These are phyloP conservation scores for Silurus lanzhouensis DNA, from an alignment of 2,797 vertebrate genomes.

Conservation along the genomic window DNA sequence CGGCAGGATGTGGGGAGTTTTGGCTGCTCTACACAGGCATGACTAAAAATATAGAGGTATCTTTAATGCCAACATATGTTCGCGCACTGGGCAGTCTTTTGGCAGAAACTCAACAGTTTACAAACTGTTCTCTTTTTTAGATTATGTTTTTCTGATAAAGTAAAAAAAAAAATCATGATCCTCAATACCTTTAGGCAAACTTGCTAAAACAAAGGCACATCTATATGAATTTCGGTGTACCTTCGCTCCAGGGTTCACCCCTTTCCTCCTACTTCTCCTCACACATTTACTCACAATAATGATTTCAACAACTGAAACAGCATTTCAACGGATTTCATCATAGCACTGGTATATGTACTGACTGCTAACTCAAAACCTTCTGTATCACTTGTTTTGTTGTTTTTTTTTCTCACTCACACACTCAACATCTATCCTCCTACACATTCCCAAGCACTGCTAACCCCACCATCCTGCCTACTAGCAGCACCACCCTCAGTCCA, in stretches of 20 bases:
- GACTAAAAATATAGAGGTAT: constrained; percentile 50
- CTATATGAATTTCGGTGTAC: neutral
- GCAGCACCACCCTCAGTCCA: constrained; percentile 43
- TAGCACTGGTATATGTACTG: constrained; percentile 32
- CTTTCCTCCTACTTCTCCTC: constrained; percentile 1
- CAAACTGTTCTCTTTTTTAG: constrained; percentile 31
- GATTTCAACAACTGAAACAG: constrained; percentile 34
- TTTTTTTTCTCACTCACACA: constrained; percentile 12
- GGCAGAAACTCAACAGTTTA: constrained; percentile 38
- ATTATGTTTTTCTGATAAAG: constrained; percentile 19
- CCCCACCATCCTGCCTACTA: constrained; percentile 43
- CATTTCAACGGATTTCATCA: constrained; percentile 55
- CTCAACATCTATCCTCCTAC: constrained; percentile 38
- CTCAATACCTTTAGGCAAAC: constrained; percentile 8
- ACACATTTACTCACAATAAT: constrained; percentile 21
- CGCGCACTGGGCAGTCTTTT: constrained; percentile 42
- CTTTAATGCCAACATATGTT: constrained; percentile 57
- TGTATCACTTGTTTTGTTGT: constrained; percentile 22
- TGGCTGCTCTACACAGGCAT: constrained; percentile 44
- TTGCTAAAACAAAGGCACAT: neutral
- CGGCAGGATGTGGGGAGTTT: constrained; percentile 40
- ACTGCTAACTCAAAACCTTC: constrained; percentile 35
- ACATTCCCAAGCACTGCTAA: constrained; percentile 40
- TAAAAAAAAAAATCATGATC: constrained; percentile 2
- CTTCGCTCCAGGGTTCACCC: neutral